A percentile compares a stretch with the other conserved stretches of the same genome.
Evolutionary conservation across 2,797 vertebrate genomes (phyloP).

Genomic region (Muraenolepis orangiensis): DNA sequence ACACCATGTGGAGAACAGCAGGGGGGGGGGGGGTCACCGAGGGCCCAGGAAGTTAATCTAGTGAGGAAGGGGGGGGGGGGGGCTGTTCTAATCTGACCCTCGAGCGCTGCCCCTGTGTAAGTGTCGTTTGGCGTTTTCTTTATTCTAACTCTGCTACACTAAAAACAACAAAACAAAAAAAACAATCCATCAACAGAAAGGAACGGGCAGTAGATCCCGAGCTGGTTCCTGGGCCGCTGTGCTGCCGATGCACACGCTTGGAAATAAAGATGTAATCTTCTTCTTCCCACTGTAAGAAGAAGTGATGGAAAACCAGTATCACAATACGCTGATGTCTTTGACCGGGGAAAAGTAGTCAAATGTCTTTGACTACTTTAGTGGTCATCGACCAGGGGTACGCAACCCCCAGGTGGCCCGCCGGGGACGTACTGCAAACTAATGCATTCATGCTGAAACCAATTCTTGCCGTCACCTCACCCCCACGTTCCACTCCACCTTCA

Average conservation of each 20-base stretch:
- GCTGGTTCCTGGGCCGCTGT: no score
- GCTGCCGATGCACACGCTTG: no score
- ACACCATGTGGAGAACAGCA: background rate
- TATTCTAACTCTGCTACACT: background rate
- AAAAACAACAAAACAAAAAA: no score
- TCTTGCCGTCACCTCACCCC: no score
- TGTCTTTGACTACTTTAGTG: no score
- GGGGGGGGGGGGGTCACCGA: background rate
- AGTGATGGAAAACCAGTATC: background rate
- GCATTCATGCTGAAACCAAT: no score
- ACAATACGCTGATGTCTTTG: background rate
- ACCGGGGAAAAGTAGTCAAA: no score
- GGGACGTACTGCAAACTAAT: no score
- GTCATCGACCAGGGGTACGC: no score
- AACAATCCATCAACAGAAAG: background rate
- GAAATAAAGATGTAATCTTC: background rate
- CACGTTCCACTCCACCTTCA: no score
- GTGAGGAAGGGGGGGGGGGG: background rate
- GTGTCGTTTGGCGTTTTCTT: background rate
- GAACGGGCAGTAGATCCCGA: background rate
- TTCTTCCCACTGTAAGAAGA: background rate
- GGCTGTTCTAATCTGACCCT: background rate
- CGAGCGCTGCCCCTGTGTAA: background rate
- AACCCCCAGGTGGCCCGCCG: no score
- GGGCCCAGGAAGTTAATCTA: background rate